phyloP scores from a whole-genome alignment of 2,888 invertebrate species.

The Griposia aprilina region DNA sequence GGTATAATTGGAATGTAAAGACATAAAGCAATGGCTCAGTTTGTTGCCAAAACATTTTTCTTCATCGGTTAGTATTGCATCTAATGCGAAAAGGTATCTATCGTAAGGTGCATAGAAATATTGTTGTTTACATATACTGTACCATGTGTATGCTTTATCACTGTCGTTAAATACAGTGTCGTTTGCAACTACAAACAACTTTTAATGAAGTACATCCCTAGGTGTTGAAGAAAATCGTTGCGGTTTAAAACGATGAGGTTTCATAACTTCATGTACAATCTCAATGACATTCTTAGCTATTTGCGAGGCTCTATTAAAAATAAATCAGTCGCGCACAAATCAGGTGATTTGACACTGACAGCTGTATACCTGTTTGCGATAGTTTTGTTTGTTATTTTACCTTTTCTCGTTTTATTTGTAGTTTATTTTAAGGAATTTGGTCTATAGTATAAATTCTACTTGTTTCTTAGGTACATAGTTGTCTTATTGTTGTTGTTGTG shows the following conservation, averaged over 20 bases:
- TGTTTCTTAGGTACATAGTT: background rate
- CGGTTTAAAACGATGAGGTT: conserved; percentile 20
- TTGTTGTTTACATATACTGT: background rate
- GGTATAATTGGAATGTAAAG: background rate
- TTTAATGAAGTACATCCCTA: background rate
- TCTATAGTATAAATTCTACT: background rate
- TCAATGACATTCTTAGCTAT: background rate
- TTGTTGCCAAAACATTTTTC: background rate
- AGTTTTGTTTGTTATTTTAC: conserved; percentile 40
- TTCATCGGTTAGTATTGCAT: background rate
- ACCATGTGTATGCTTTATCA: background rate
- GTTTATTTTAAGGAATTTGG: conserved; percentile 22
- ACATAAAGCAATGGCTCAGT: too few relatives aligned
- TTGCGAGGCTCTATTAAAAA: conserved; percentile 33
- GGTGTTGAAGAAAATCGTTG: background rate
- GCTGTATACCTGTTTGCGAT: conserved; percentile 23
- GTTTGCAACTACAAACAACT: background rate
- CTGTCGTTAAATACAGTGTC: background rate
- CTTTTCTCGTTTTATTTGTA: conserved; percentile 24
- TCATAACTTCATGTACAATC: conserved; percentile 13
- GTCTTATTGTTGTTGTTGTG: too few relatives aligned
- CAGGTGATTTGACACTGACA: conserved; percentile 45
- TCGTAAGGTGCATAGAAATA: background rate
- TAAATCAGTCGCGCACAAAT: conserved; percentile 30
- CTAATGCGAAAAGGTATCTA: background rate